A percentile compares a stretch with the other conserved stretches of the same genome.
Evolutionary conservation across 2,888 invertebrate species (phyloP).

Genomic region (Campoletis raptor): DNA sequence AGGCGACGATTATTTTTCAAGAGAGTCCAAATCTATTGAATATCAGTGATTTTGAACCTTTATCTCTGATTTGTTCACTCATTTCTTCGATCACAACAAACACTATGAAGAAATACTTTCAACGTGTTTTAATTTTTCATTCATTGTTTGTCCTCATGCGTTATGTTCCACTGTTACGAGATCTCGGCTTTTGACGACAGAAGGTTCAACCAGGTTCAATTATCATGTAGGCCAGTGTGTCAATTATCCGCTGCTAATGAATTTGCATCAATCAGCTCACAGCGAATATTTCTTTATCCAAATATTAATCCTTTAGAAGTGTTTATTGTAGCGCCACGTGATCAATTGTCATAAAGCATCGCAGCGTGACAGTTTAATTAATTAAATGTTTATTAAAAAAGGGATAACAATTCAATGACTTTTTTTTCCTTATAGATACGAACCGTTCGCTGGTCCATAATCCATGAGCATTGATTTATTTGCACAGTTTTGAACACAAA

Average conservation of each 20-base stretch:
- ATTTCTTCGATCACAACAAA: constrained; percentile 21
- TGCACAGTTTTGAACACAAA: not conserved
- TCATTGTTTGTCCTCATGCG: not conserved
- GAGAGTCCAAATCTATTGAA: not conserved
- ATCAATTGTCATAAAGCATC: not conserved
- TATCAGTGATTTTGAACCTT: constrained; percentile 11
- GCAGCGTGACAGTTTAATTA: not conserved
- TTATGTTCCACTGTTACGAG: not conserved
- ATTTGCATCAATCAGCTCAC: constrained; percentile 2
- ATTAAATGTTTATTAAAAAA: not conserved
- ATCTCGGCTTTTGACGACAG: not conserved
- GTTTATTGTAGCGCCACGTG: not conserved
- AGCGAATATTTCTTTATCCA: not conserved
- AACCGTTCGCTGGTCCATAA: not conserved
- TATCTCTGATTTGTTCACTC: constrained; percentile 10
- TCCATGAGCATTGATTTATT: not conserved
- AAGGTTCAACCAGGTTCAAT: constrained; percentile 27
- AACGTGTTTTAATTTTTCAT: not conserved
- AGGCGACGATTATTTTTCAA: not conserved
- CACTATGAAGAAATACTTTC: constrained; percentile 1
- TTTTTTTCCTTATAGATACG: not conserved
- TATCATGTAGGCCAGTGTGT: constrained; percentile 33
- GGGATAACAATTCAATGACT: not conserved
- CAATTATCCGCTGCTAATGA: constrained; percentile 58
- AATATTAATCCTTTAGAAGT: not conserved